These are phyloP conservation scores for Leguminivora glycinivorella DNA, from an alignment of 1,140 invertebrate genomes.

Conservation along the genomic window DNA sequence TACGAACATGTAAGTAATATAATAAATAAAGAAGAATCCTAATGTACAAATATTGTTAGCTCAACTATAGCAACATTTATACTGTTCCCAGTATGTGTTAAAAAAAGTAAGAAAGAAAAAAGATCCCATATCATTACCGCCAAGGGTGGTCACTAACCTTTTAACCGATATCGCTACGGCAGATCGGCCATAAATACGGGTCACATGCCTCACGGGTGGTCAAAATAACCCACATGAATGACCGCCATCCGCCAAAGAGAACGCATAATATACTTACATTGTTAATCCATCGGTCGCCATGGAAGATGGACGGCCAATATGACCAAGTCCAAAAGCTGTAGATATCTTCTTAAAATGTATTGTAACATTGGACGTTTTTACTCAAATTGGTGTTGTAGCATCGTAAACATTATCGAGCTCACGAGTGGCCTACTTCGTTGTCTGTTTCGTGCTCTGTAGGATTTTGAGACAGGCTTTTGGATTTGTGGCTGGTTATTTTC, in stretches of 20 bases:
- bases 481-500: background rate
- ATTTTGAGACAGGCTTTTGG: background rate
- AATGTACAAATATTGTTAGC: background rate
- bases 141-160: background rate
- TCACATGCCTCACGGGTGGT: background rate
- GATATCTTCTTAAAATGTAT: background rate
- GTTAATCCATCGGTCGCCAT: background rate
- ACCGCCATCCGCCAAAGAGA: background rate
- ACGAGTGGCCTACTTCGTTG: constrained; percentile 1
- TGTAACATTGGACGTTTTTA: background rate
- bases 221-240: background rate
- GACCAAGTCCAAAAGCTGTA: background rate
- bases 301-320: background rate
- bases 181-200: background rate
- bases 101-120: background rate
- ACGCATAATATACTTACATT: background rate
- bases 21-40: too few species aligned
- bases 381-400: background rate
- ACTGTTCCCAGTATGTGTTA: background rate
- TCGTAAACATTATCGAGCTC: constrained; percentile 10
- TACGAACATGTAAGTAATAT: too few species aligned
- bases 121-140: background rate
- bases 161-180: background rate
- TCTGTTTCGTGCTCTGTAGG: background rate
- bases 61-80: background rate